Evolutionary conservation across 2,113 vertebrate genomes (phyloP), one percentile per base, ranked within the genome.

Genomic region (Polypterus bichir): DNA sequence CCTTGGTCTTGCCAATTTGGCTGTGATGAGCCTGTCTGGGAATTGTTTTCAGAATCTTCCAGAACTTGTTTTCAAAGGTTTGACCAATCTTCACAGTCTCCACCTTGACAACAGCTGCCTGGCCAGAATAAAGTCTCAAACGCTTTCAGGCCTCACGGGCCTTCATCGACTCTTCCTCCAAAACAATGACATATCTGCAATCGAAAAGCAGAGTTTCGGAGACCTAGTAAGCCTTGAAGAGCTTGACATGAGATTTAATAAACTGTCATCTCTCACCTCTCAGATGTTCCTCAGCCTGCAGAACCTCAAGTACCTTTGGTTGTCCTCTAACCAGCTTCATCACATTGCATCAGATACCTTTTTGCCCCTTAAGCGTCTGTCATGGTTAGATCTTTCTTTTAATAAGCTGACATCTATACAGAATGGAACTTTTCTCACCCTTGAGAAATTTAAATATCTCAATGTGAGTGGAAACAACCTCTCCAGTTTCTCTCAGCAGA

Each of bases 101-200:
- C 96, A 98, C 71, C 76, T 98, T 67, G 93, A 95, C 68, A 81
- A 78, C 80, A 86, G 92, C 58, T 97, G 93, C 63, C 75, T 98
- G 3, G 68, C 79, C 60, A 87, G 74, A 69, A 68, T 98, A 65
- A 77, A 70, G 48, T 69, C 69, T 1, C 85, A 81, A 64, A 82
- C 89, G 44, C 97, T 98, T 49, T 70, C 74, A 0, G 85, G 92
- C 60, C 89, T 98, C 2, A 80, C 86, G 1, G 82, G 88, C 68
- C 85, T 98, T 62, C 78, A 92, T 9, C 77, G 96, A 3, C 92
- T 98, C 64, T 98, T 96, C 70, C 74, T 98, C 56, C 89, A 85
- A 61, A 81, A 78, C 73, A 96, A 90, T 4, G 69, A 84, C 66
- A 90, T 98, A 57, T 73, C 80, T 0, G 4, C 55, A 27, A 78